These are phyloP conservation scores for Poeciliopsis presidionis DNA, from an alignment of 2,797 vertebrate species.

Conservation along the genomic window DNA sequence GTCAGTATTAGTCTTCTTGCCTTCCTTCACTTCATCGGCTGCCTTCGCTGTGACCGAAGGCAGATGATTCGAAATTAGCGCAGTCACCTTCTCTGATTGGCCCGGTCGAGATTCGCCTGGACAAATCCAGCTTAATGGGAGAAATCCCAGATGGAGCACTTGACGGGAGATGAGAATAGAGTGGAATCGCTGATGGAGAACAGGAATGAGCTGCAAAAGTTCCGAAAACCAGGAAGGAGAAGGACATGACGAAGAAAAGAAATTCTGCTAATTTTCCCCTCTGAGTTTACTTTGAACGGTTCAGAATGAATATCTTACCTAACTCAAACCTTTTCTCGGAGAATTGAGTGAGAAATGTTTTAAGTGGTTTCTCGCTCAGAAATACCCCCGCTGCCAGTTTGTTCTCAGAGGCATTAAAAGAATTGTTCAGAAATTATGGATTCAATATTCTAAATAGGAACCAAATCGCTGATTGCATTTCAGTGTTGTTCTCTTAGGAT, in stretches of 20 bases:
- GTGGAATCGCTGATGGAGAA: too few relatives aligned
- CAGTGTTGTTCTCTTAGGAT: not conserved
- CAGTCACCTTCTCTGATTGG: too few relatives aligned
- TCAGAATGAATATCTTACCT: not conserved
- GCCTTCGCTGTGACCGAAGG: not conserved
- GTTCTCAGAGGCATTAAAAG: slow-evolving; percentile 4
- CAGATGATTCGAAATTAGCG: too few relatives aligned
- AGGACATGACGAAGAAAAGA: not conserved
- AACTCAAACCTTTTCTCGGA: not conserved
- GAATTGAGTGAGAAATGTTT: not conserved
- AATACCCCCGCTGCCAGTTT: not conserved
- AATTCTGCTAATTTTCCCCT: not conserved
- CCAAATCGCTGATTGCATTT: not conserved
- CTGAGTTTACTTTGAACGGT: not conserved
- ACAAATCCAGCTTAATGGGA: too few relatives aligned
- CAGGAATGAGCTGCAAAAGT: too few relatives aligned
- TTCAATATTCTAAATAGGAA: not conserved
- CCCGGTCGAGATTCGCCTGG: too few relatives aligned
- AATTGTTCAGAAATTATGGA: not conserved
- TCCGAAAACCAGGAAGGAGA: not conserved
- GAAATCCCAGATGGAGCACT: too few relatives aligned
- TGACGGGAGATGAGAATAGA: too few relatives aligned
- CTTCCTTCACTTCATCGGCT: not conserved
- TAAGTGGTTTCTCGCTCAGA: not conserved
- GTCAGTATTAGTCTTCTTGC: not conserved